These are phyloP conservation scores for Eupeodes corollae DNA, from an alignment of 1,140 invertebrate species.

Conservation along the genomic window DNA sequence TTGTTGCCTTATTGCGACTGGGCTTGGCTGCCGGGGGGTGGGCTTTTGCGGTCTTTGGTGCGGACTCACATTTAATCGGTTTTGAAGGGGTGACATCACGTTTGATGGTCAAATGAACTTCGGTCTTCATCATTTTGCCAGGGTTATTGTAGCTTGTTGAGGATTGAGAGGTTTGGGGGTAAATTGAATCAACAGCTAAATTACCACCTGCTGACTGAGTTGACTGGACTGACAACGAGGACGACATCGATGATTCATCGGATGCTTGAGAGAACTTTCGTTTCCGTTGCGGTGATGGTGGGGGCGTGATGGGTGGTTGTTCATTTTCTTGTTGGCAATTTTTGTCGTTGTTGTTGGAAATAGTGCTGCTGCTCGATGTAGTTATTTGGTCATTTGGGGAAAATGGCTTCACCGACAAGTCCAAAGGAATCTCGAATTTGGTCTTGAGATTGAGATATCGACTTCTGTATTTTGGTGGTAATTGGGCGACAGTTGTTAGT, in stretches of 20 bases:
- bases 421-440: slow-evolving; percentile 40
- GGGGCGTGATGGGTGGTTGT: neutral
- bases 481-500: slow-evolving; percentile 34
- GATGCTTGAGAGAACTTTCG: neutral
- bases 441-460: slow-evolving; percentile 33
- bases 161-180: slow-evolving; percentile 7
- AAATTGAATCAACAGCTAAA: slow-evolving; percentile 5
- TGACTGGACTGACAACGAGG: slow-evolving; percentile 12
- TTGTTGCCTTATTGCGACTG: slow-evolving; percentile 41
- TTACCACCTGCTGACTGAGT: slow-evolving; percentile 17
- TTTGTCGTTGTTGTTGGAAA: slow-evolving; percentile 1
- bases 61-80: slow-evolving; percentile 22
- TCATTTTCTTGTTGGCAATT: slow-evolving; percentile 1
- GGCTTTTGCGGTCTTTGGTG: slow-evolving; percentile 21
- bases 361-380: neutral
- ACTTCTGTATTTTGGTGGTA: slow-evolving; percentile 36
- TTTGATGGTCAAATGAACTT: slow-evolving; percentile 5
- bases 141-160: slow-evolving; percentile 5
- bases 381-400: slow-evolving; percentile 33
- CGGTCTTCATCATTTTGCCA: slow-evolving; percentile 21
- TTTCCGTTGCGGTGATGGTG: neutral
- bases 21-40: slow-evolving; percentile 17
- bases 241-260: neutral
- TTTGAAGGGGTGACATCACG: slow-evolving; percentile 22
- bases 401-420: slow-evolving; percentile 42